phyloP scores from a whole-genome alignment of 1,140 invertebrate genomes.

The Tribolium madens region DNA sequence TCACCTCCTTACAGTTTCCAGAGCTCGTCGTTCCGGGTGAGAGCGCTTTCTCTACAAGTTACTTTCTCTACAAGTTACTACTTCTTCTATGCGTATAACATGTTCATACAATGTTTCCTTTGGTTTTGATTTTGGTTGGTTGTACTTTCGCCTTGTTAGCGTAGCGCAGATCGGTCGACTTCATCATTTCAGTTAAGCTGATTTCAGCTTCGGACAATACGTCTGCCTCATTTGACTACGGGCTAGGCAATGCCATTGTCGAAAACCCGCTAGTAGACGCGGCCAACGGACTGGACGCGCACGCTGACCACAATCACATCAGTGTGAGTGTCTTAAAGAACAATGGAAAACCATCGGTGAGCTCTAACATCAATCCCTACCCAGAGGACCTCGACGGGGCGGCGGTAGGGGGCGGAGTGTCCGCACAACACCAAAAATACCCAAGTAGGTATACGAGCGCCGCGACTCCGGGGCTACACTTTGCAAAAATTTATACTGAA shows the following conservation, averaged over 20 bases:
- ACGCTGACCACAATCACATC: slow-evolving; percentile 63
- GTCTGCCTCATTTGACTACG: slow-evolving; percentile 63
- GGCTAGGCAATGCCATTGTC: slow-evolving; percentile 61
- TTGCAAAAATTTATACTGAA: no score
- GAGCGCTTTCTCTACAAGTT: slow-evolving; percentile 56
- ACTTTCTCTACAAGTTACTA: slow-evolving; percentile 10
- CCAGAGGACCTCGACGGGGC: slow-evolving; percentile 55
- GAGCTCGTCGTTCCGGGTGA: slow-evolving; percentile 64
- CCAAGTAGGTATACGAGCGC: slow-evolving; percentile 64
- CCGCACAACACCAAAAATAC: slow-evolving; percentile 58
- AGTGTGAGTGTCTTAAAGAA: slow-evolving; percentile 64
- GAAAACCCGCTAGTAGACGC: slow-evolving; percentile 65
- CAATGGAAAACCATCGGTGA: slow-evolving; percentile 55
- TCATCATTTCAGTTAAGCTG: slow-evolving; percentile 68
- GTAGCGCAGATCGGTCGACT: slow-evolving; percentile 54
- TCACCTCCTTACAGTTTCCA: slow-evolving; percentile 61
- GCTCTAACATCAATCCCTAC: slow-evolving; percentile 54
- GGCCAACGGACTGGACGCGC: slow-evolving; percentile 62
- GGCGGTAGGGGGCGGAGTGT: slow-evolving; percentile 32
- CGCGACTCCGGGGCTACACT: slow-evolving; percentile 41
- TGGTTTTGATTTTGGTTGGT: not conserved
- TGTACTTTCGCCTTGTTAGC: slow-evolving; percentile 36
- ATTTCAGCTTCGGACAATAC: slow-evolving; percentile 66
- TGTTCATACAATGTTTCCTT: slow-evolving; percentile 16
- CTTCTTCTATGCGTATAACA: no score